Conservation (phyloP, 2,888 invertebrate genomes). For the Agrotis clavis region DNA sequence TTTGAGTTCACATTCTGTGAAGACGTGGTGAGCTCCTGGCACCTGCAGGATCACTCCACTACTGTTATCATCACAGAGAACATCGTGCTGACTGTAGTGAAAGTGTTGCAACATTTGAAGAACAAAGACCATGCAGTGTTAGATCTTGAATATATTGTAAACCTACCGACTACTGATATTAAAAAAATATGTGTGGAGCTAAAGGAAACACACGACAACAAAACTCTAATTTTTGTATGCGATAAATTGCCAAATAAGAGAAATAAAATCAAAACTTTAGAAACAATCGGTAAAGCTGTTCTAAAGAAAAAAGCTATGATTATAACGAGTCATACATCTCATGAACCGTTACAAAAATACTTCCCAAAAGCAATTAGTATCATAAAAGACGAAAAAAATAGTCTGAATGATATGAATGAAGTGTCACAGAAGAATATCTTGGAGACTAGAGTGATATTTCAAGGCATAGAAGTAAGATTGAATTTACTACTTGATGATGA, state of each 20-base stretch:
- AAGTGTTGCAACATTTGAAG: conserved; percentile 28
- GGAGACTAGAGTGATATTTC: conserved; percentile 33
- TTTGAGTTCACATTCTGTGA: conserved; percentile 27
- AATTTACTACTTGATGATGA: conserved; percentile 23
- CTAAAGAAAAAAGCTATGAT: conserved; percentile 17
- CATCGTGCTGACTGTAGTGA: conserved; percentile 20
- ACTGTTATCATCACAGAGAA: conserved; percentile 25
- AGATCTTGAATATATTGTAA: conserved; percentile 22
- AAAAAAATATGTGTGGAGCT: conserved; percentile 12
- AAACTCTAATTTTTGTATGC: conserved; percentile 15
- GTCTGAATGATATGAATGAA: conserved; percentile 28
- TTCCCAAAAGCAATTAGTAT: not conserved
- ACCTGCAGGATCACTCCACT: not conserved
- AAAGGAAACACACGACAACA: not conserved
- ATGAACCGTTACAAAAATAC: not conserved
- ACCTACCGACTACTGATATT: not conserved
- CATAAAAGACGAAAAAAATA: conserved; percentile 3
- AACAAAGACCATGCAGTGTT: conserved; percentile 8
- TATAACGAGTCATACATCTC: conserved; percentile 15
- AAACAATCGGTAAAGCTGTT: conserved; percentile 13
- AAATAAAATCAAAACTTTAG: conserved; percentile 1
- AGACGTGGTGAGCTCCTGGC: conserved; percentile 5
- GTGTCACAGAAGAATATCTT: conserved; percentile 28
- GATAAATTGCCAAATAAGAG: conserved; percentile 1
- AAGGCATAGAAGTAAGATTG: conserved; percentile 28